These are phyloP conservation scores for Rhipidura dahli DNA, from an alignment of 2,113 vertebrate genomes.

Conservation along the genomic window DNA sequence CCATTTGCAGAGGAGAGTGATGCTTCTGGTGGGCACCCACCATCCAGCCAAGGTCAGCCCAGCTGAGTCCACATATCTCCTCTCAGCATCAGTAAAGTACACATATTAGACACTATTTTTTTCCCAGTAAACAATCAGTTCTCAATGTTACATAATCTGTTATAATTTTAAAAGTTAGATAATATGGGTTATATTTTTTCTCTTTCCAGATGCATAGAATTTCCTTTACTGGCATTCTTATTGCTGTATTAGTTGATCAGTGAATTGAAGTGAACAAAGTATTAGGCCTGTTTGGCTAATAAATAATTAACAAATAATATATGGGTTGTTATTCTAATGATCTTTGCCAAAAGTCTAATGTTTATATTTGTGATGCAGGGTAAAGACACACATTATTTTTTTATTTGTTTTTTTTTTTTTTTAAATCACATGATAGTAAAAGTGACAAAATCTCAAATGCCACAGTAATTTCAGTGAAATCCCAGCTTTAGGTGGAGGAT, in stretches of 20 bases:
- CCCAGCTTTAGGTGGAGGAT: not conserved
- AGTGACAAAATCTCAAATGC: not conserved
- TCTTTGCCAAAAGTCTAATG: not conserved
- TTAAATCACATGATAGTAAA: not conserved
- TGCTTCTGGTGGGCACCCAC: not conserved
- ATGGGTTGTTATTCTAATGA: not conserved
- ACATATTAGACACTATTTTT: not conserved
- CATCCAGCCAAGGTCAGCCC: not conserved
- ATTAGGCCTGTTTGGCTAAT: not conserved
- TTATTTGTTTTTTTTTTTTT: too few relatives aligned
- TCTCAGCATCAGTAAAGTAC: not conserved
- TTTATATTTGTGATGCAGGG: not conserved
- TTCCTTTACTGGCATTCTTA: not conserved
- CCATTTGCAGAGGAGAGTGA: not conserved
- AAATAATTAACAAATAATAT: not conserved
- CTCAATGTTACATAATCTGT: not conserved
- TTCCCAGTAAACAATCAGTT: not conserved
- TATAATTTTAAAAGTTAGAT: not conserved
- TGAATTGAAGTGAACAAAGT: not conserved
- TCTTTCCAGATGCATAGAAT: not conserved
- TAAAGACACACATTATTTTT: not conserved
- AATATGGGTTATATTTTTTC: not conserved
- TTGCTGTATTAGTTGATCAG: not conserved
- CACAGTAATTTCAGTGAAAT: not conserved
- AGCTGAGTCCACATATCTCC: not conserved